These are phyloP conservation scores for Sebastes itinus DNA, from an alignment of 2,797 vertebrate genomes.

Conservation along the genomic window DNA sequence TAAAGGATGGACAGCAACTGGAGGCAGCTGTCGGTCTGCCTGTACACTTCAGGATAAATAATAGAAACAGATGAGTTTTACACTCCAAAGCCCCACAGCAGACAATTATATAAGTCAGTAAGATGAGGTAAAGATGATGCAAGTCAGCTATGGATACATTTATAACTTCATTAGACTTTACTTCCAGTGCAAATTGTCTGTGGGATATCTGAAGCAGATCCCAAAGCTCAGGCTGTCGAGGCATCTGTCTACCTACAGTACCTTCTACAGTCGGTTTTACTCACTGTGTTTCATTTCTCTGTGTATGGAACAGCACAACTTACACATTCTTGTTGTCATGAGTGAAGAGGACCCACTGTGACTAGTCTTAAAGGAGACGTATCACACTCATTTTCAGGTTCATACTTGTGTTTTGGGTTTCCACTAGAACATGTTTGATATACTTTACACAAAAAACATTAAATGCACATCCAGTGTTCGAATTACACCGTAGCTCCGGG, in stretches of 20 bases:
- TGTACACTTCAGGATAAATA: conserved; percentile 64
- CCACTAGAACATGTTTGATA: background rate
- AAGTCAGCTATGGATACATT: conserved; percentile 41
- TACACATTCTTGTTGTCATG: background rate
- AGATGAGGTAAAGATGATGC: conserved; percentile 53
- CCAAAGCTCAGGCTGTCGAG: conserved; percentile 25
- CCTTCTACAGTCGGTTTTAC: background rate
- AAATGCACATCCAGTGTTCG: no score
- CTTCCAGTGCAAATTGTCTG: conserved; percentile 31
- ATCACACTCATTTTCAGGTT: background rate
- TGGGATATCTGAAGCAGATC: conserved; percentile 36
- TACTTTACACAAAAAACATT: no score
- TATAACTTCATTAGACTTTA: conserved; percentile 57
- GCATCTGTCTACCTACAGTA: conserved; percentile 19
- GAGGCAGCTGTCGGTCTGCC: conserved; percentile 59
- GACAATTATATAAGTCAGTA: conserved; percentile 65
- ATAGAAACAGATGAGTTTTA: conserved; percentile 67
- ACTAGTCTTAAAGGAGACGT: background rate
- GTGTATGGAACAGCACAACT: background rate
- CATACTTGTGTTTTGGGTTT: background rate
- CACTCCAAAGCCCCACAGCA: conserved; percentile 55
- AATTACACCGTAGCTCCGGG: no score
- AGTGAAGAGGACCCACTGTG: background rate
- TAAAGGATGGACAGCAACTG: conserved; percentile 65
- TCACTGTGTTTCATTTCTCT: background rate